phyloP scores from a whole-genome alignment of 2,113 vertebrate genomes.

The Erythrocebus patas region DNA sequence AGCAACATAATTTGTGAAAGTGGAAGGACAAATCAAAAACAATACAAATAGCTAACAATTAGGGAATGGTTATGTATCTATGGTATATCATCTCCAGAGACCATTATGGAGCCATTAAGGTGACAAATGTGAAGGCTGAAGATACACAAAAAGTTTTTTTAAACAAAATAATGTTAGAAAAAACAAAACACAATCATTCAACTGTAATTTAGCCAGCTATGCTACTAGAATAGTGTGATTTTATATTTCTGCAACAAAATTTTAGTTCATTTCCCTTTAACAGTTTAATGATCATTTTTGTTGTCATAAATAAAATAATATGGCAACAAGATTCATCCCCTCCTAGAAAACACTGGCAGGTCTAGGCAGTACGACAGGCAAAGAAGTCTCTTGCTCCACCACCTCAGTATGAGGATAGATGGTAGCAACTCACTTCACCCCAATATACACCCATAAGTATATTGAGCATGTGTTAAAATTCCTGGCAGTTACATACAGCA shows the following conservation, averaged over 20 bases:
- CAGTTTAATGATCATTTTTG: slow-evolving; percentile 42
- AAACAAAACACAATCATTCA: slow-evolving; percentile 48
- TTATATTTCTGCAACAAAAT: slow-evolving; percentile 44
- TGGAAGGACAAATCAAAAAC: slow-evolving; percentile 46
- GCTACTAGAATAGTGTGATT: slow-evolving; percentile 50
- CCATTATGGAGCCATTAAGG: slow-evolving; percentile 51
- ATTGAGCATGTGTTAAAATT: not conserved
- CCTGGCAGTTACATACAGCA: not conserved
- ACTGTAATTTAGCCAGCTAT: slow-evolving; percentile 31
- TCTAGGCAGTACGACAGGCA: not conserved
- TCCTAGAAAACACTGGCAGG: not conserved
- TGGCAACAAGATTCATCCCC: not conserved
- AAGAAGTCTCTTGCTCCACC: not conserved
- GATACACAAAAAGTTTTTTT: slow-evolving; percentile 47
- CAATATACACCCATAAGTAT: not conserved
- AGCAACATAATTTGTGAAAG: slow-evolving; percentile 48
- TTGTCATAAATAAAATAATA: slow-evolving; percentile 31
- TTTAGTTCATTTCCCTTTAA: slow-evolving; percentile 42
- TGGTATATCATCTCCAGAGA: slow-evolving; percentile 8
- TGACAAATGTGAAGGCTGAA: slow-evolving; percentile 50
- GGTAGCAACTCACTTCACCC: not conserved
- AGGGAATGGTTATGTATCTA: slow-evolving; percentile 44
- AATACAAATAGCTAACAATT: slow-evolving; percentile 49
- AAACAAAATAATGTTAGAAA: slow-evolving; percentile 40
- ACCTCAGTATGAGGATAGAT: not conserved